Conservation (phyloP, 2,113 vertebrate genomes). For the Coreoperca whiteheadi region DNA sequence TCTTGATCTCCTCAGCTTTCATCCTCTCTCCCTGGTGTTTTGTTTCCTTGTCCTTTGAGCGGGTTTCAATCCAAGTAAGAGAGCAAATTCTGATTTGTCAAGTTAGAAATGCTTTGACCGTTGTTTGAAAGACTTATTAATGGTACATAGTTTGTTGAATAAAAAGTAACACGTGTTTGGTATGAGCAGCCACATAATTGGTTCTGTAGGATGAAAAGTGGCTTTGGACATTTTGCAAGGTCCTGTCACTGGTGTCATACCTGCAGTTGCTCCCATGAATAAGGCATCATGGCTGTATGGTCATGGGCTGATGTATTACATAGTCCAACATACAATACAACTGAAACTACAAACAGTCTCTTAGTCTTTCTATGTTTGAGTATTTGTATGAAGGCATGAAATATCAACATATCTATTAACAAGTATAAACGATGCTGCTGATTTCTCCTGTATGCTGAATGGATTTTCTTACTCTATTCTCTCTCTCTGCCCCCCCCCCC, state of each 20-base stretch:
- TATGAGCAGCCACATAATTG: not conserved
- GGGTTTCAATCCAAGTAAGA: not conserved
- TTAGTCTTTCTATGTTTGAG: not conserved
- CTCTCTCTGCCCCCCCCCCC: not conserved
- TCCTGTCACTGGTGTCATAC: not conserved
- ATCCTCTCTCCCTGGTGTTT: not conserved
- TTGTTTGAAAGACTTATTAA: not conserved
- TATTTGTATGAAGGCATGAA: not conserved
- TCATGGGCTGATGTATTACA: not conserved
- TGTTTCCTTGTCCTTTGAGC: not conserved
- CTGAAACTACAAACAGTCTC: not conserved
- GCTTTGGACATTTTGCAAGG: not conserved
- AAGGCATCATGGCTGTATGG: not conserved
- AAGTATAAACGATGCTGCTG: not conserved
- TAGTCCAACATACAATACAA: not conserved
- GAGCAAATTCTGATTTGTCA: not conserved
- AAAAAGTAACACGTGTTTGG: not conserved
- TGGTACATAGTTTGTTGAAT: not conserved
- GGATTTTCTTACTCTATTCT: not conserved
- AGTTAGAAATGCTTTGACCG: not conserved
- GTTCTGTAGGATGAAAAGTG: not conserved
- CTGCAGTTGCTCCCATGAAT: constrained; percentile 2
- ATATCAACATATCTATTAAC: not conserved
- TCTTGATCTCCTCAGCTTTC: not conserved
- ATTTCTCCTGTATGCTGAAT: not conserved